phyloP scores from a whole-genome alignment of 2,888 invertebrate species.

The Caenorhabditis parvicauda region DNA sequence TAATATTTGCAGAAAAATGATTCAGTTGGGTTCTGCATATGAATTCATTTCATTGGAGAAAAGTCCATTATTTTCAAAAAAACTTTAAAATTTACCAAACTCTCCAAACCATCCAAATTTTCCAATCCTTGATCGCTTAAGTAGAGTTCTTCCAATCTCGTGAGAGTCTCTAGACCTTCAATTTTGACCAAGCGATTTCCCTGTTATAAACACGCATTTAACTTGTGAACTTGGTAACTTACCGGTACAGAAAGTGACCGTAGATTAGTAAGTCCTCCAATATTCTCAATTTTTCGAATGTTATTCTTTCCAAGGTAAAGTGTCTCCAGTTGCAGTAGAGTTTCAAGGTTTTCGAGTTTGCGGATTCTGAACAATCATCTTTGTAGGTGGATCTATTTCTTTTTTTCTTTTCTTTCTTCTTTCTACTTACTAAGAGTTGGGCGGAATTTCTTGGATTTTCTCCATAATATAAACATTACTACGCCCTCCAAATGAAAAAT shows the following conservation, averaged over 20 bases:
- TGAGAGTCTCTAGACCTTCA: constrained; percentile 78
- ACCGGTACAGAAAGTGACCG: constrained; percentile 85
- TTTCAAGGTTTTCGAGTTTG: constrained; percentile 83
- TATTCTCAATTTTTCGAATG: constrained; percentile 82
- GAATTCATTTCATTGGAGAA: too few species aligned
- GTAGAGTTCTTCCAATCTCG: constrained; percentile 81
- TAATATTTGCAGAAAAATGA: too few species aligned
- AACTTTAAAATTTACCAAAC: constrained; percentile 67
- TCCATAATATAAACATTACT: too few species aligned
- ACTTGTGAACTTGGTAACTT: constrained; percentile 73
- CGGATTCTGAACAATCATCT: constrained; percentile 61
- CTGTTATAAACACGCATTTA: constrained; percentile 57
- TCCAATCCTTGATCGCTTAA: constrained; percentile 88
- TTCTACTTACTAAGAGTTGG: background rate
- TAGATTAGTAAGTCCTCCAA: constrained; percentile 74
- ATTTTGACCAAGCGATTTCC: constrained; percentile 84
- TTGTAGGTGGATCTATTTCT: background rate
- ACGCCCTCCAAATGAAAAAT: too few species aligned
- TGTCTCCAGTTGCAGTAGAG: constrained; percentile 76
- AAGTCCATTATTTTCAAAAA: background rate
- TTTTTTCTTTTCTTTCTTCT: background rate
- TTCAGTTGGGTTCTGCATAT: too few species aligned
- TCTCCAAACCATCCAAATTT: constrained; percentile 74
- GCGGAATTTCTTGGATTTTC: background rate
- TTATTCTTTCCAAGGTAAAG: constrained; percentile 94